Conservation (phyloP, 2,797 vertebrate genomes). For the Sebastes vulpes region DNA sequence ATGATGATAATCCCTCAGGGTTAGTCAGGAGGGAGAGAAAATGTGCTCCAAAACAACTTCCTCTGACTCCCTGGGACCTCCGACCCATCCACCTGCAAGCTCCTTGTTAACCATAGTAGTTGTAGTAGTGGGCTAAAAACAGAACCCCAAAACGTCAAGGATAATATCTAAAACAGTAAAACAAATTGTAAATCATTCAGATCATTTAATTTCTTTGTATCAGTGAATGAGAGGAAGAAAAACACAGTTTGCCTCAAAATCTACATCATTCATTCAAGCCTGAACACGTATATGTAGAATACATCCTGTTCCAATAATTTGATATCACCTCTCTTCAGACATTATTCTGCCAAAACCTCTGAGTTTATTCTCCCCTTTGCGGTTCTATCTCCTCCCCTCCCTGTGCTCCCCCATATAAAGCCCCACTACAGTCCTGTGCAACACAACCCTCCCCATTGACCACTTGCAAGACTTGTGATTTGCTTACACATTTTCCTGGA, state of each 20-base stretch:
- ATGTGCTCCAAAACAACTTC: neutral
- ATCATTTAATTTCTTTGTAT: neutral
- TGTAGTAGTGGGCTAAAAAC: neutral
- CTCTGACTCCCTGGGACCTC: neutral
- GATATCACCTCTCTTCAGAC: neutral
- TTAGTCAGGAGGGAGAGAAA: neutral
- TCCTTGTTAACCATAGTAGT: neutral
- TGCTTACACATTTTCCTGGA: slow-evolving; percentile 1
- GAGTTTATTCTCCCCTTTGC: neutral
- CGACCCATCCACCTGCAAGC: neutral
- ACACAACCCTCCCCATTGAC: slow-evolving; percentile 20
- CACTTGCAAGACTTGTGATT: neutral
- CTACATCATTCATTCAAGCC: neutral
- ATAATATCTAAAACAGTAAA: neutral
- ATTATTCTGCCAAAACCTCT: neutral
- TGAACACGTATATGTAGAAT: neutral
- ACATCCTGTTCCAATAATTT: neutral
- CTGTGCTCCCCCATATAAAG: slow-evolving; percentile 51
- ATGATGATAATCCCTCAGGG: neutral
- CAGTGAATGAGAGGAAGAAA: neutral
- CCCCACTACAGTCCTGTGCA: slow-evolving; percentile 2
- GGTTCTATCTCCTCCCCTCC: slow-evolving; percentile 55
- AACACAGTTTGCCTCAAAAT: neutral
- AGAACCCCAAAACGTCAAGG: neutral
- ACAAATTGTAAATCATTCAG: neutral